Evolutionary conservation across 2,888 invertebrate genomes (phyloP), one percentile per base, ranked within the genome.

Genomic region (Shargacucullia verbasci): DNA sequence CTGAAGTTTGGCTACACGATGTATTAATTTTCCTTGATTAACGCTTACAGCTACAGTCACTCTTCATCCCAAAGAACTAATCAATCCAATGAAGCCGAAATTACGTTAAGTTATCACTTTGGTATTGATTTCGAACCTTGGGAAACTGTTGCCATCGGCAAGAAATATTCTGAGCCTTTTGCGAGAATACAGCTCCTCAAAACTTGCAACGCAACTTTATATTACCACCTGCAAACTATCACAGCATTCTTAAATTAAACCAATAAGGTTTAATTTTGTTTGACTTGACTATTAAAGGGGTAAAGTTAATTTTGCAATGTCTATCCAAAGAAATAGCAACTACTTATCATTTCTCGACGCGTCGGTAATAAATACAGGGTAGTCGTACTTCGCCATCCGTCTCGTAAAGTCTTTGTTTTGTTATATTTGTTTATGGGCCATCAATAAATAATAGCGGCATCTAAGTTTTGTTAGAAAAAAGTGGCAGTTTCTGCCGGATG

Each of bases 311-410:
- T 47, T 73, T 46, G 75, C 55, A 29, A 38, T 60, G 14, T 68
- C 46, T 60, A 59, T 69, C 70, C 64, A 73, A 82, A 81, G 81
- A 81, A 81, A 82, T 76, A 58, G 74, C 57, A 58, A 63, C 80
- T 71, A 82, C 81, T 82, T 82, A 80, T 82, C 80, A 82, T 82
- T 68, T 66, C 44, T 62, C 37, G 64, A 47, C 49, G 73, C 55
- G 37, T 55, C 13, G 39, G 72, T 75, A 72, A 80, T 80, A 79
- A 81, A 81, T 80, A 73, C 53, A 52, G 65, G 44, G 61, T 35
- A 69, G 80, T 78, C 78, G 60, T 44, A 59, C 54, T 61, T 29
- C 61, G 74, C 81, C 79, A 83, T 82, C 81, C 81, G 80, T 83
- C 76, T 70, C 64, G 40, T 63, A 56, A 70, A 72, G 53, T 71